These are phyloP conservation scores for Bucorvus abyssinicus DNA, from an alignment of 2,797 vertebrate genomes.

Conservation along the genomic window DNA sequence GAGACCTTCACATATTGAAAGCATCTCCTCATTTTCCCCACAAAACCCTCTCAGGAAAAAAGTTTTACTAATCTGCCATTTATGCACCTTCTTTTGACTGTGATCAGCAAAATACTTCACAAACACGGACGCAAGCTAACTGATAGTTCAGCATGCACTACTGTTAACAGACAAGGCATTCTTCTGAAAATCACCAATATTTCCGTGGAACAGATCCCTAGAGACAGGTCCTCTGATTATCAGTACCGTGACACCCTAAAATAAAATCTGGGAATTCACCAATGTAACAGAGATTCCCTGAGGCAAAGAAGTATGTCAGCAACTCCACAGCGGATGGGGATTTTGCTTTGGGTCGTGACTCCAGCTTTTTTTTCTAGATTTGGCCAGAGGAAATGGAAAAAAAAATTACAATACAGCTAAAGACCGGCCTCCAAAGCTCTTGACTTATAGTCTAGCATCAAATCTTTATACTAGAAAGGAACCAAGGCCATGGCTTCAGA, in stretches of 20 bases:
- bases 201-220: not conserved
- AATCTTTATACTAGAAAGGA: slow-evolving; percentile 18
- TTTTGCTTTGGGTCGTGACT: not conserved
- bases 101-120: not conserved
- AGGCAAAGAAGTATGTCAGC: not conserved
- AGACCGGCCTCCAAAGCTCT: not conserved
- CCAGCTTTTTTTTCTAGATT: not conserved
- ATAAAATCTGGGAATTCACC: not conserved
- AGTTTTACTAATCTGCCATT: not conserved
- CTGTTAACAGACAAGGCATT: not conserved
- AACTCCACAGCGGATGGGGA: not conserved
- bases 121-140: not conserved
- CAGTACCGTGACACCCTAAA: not conserved
- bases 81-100: not conserved
- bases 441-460: not conserved
- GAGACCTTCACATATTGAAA: not conserved
- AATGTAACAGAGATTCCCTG: not conserved
- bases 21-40: not conserved
- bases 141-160: not conserved
- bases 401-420: not conserved
- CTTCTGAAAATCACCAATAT: not conserved
- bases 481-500: not conserved
- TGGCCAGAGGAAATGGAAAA: slow-evolving; percentile 19
- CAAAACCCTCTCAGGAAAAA: not conserved
- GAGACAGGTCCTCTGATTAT: not conserved